These are phyloP conservation scores for Caprella mutica DNA, from an alignment of 2,888 invertebrate species.

Conservation along the genomic window DNA sequence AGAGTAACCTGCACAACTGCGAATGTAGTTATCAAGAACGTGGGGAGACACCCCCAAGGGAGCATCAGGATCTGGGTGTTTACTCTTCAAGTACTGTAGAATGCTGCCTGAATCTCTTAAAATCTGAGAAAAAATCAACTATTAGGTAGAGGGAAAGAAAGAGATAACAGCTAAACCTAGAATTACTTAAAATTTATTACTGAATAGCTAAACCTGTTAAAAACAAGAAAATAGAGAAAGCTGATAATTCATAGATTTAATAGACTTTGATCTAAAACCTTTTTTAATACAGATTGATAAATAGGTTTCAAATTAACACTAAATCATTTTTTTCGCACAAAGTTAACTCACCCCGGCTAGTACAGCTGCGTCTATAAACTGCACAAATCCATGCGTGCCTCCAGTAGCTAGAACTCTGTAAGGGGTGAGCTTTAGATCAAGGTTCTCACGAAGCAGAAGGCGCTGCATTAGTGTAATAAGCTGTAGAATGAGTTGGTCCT, in stretches of 20 bases:
- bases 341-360: conserved; percentile 58
- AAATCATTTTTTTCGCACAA: not conserved
- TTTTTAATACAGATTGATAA: not conserved
- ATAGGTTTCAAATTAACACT: not conserved
- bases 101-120: conserved; percentile 75
- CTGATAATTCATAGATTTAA: too few relatives aligned
- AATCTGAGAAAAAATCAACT: too few relatives aligned
- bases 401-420: conserved; percentile 84
- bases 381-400: conserved; percentile 57
- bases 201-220: too few relatives aligned
- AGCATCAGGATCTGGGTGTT: conserved; percentile 76
- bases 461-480: conserved; percentile 98
- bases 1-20: conserved; percentile 92
- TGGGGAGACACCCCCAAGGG: conserved; percentile 73
- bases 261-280: too few relatives aligned
- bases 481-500: conserved; percentile 93
- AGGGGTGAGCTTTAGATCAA: conserved; percentile 91
- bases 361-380: conserved; percentile 84
- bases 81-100: conserved; percentile 73
- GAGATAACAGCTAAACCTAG: too few relatives aligned
- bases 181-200: too few relatives aligned
- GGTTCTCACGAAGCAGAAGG: conserved; percentile 78
- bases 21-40: conserved; percentile 93
- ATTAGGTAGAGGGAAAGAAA: too few relatives aligned
- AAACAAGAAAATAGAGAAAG: too few relatives aligned